Evolutionary conservation across 2,113 vertebrate species (phyloP).

Genomic region (Pionites leucogaster): DNA sequence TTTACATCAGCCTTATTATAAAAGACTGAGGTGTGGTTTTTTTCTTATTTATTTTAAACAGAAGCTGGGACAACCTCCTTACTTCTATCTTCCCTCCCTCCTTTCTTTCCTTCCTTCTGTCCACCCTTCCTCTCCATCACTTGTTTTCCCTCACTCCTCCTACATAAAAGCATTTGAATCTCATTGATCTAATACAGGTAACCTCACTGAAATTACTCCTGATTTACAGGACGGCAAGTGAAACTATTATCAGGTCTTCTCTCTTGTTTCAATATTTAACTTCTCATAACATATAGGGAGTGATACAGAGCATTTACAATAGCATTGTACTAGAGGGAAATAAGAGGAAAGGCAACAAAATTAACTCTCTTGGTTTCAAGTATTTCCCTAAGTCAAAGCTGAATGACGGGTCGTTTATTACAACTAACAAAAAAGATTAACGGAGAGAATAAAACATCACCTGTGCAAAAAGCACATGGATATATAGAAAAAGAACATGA

Average conservation of each 20-base stretch:
- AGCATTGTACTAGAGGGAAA: background rate
- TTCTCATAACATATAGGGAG: background rate
- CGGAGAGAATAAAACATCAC: background rate
- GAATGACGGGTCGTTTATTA: background rate
- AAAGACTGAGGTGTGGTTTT: background rate
- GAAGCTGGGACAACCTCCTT: background rate
- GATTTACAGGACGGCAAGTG: background rate
- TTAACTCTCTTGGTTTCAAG: background rate
- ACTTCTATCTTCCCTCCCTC: background rate
- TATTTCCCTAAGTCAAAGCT: background rate
- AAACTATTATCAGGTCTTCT: background rate
- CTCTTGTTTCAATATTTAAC: background rate
- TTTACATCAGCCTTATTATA: background rate
- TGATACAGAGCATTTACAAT: background rate
- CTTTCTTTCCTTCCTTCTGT: background rate
- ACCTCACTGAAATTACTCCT: background rate
- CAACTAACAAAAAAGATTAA: background rate
- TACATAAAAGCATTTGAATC: background rate
- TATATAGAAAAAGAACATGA: background rate
- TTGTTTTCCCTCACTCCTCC: background rate
- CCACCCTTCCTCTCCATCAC: background rate
- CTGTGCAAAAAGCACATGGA: background rate
- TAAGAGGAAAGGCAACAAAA: background rate
- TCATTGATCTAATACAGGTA: background rate
- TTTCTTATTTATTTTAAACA: slow-evolving; percentile 6